A percentile compares a stretch with the other conserved stretches of the same genome.
Evolutionary conservation across 1,140 invertebrate genomes (phyloP).

Genomic region (Ips typographus): DNA sequence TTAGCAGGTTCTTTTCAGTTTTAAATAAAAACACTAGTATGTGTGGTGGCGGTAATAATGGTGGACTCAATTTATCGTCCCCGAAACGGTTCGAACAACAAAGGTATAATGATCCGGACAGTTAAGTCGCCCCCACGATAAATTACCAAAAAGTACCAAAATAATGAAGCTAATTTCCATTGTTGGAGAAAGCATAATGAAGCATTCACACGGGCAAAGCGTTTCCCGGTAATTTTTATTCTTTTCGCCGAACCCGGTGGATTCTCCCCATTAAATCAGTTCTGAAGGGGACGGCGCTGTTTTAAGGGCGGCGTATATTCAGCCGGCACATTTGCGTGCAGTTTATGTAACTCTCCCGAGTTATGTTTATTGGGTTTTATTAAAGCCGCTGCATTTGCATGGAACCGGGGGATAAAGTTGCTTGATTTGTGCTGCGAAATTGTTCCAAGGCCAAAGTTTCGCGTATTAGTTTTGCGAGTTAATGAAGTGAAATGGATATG

Average conservation of each 20-base stretch:
- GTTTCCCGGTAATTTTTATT: constrained; percentile 19
- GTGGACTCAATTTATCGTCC: no score
- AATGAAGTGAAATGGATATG: no score
- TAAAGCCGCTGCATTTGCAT: constrained; percentile 1
- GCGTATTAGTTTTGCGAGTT: no score
- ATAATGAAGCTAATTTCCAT: neutral
- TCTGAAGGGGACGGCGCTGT: neutral
- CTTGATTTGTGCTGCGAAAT: constrained; percentile 4
- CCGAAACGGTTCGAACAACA: no score
- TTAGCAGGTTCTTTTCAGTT: neutral
- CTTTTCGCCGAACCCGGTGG: constrained; percentile 10
- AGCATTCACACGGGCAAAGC: constrained; percentile 7
- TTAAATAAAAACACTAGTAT: neutral
- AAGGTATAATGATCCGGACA: no score
- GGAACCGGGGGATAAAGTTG: neutral
- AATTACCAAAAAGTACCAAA: neutral
- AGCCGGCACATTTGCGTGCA: constrained; percentile 9
- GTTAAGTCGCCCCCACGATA: no score
- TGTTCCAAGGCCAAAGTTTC: constrained; percentile 1
- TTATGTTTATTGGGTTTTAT: constrained; percentile 14
- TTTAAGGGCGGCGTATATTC: constrained; percentile 10
- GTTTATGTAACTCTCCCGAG: constrained; percentile 20
- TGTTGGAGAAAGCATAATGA: constrained; percentile 19
- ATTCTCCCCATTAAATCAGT: constrained; percentile 15
- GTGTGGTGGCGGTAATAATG: no score